These are phyloP conservation scores for Crocidura indochinensis DNA, from an alignment of 2,797 vertebrate genomes.

Conservation along the genomic window DNA sequence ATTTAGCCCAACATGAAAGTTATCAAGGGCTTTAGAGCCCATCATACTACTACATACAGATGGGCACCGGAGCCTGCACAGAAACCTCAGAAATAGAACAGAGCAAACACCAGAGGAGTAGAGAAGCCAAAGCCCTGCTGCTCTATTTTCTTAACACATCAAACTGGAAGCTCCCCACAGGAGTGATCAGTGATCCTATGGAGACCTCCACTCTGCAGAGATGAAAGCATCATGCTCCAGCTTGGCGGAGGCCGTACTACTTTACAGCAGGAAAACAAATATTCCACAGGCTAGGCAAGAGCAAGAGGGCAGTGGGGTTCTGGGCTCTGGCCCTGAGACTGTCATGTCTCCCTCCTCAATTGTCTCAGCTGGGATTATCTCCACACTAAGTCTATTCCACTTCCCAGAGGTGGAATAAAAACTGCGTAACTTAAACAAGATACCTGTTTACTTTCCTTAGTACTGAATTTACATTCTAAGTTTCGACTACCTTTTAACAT, in stretches of 20 bases:
- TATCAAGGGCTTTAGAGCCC: constrained; percentile 70
- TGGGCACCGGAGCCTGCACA: constrained; percentile 22
- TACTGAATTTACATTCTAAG: constrained; percentile 47
- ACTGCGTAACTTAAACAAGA: background rate
- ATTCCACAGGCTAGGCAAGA: no score
- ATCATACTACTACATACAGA: constrained; percentile 57
- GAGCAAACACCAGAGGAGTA: background rate
- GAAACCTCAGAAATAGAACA: constrained; percentile 18
- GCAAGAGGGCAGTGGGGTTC: background rate
- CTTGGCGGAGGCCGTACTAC: no score
- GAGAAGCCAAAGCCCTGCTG: background rate
- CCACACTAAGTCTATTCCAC: no score
- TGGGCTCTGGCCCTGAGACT: background rate
- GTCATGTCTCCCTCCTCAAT: background rate
- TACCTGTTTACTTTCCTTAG: background rate
- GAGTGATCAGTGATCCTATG: background rate
- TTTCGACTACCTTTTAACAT: constrained; percentile 35
- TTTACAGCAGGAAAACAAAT: background rate
- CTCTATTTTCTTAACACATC: constrained; percentile 45
- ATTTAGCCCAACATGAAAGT: constrained; percentile 76
- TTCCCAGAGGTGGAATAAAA: background rate
- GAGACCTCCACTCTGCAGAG: no score
- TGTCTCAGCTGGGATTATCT: background rate
- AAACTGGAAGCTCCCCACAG: background rate
- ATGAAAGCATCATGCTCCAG: no score